A percentile compares a stretch with the other conserved stretches of the same genome.
Evolutionary conservation across 2,888 invertebrate genomes (phyloP).

Genomic region (Cylindroiulus punctatus): DNA sequence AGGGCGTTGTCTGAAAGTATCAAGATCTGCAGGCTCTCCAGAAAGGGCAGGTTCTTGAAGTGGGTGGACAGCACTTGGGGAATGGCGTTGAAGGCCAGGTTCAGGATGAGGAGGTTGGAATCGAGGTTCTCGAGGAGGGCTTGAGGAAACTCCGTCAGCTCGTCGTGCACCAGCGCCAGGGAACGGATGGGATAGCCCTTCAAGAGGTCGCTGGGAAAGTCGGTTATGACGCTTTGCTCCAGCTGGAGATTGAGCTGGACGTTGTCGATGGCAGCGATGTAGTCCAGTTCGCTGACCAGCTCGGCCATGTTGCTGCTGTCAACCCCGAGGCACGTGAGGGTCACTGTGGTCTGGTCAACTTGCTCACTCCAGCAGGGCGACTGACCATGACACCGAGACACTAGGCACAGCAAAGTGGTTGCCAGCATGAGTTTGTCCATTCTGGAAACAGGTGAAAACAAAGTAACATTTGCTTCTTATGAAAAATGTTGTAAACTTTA

Average conservation of each 20-base stretch:
- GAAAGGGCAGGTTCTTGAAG: conserved; percentile 29
- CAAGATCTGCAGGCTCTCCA: conserved; percentile 13
- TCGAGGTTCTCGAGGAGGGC: conserved; percentile 5
- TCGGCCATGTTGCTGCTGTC: conserved; percentile 9
- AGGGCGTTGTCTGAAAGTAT: conserved; percentile 25
- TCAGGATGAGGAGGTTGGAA: background rate
- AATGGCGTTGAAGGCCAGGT: conserved; percentile 21
- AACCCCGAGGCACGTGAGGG: background rate
- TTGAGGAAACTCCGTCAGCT: background rate
- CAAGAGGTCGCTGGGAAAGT: conserved; percentile 1
- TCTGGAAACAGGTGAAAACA: no score
- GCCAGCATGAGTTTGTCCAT: background rate
- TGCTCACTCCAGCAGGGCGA: background rate
- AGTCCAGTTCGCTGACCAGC: background rate
- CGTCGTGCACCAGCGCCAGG: background rate
- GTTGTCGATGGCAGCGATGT: background rate
- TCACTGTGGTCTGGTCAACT: background rate
- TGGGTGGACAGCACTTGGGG: background rate
- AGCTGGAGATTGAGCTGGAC: conserved; percentile 19
- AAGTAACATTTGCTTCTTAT: no score
- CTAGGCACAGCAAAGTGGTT: background rate
- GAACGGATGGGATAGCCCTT: conserved; percentile 21
- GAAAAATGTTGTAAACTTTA: no score
- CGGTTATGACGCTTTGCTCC: background rate
- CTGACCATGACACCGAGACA: background rate